Base-by-base conservation (phyloP, 2,797 vertebrate genomes). In the Enteromius thamalakanensis region DNA sequence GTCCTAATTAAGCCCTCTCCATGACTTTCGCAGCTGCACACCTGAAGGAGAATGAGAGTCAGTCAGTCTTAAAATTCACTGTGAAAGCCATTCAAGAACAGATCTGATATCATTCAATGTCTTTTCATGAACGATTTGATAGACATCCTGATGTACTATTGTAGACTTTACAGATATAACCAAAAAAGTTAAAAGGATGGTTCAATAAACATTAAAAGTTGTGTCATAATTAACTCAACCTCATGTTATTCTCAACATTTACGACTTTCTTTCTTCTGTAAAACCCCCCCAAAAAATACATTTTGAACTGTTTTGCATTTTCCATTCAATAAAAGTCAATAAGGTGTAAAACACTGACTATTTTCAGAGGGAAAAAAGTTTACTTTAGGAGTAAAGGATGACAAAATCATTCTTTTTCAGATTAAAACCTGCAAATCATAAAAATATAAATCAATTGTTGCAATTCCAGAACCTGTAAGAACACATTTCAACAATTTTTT, bases 1-100 rank as follows among this genome's bases (percentile, higher is more conserved):
- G 91, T 89, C 90, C 93, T 92, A 93, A 93, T 94, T 93, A 92
- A 90, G 84, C 86, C 79, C 71, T 84, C 84, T 64, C 75, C 49
- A 87, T 87, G 92, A 94, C 93, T 93, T 93, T 92, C 89, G 87
- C 80, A 23, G 11, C 62, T 19, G 60, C 29, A 79, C 90, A 89
- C 90, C 89, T 92, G 91, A 93, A 93, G 92, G 93, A 76, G 89
- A 14, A 42, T 86, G 82, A 83, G 87, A 89, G 68, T 80, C 88
- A 87, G 85, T 91, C 86, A 83, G n/a, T 89, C 87, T 90, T 87
- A 85, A 90, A 91, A 92, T 89, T 90, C 87, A 45, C 80, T 21
- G 14, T 45, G 8, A 34, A 68, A 79, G n/a, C 21, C 78, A 58
- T 29, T 69, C n/a, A 80, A 53, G 32, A 68, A 53, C 29, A 51